phyloP scores from a whole-genome alignment of 1,140 invertebrate genomes.

The Melanaphis sacchari region DNA sequence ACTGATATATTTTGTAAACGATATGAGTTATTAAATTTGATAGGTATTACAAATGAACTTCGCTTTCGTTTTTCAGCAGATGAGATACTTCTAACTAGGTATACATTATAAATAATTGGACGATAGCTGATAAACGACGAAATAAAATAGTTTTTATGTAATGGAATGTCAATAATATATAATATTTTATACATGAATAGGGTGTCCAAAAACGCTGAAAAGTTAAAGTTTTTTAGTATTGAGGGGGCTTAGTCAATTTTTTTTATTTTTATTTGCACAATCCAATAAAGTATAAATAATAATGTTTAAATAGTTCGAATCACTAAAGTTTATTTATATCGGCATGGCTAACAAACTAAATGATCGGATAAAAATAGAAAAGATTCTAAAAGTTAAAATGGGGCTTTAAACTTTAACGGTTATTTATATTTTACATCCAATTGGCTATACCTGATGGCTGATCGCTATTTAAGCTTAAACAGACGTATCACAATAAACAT shows the following conservation, averaged over 20 bases:
- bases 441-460: neutral
- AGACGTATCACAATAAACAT: neutral
- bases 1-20: neutral
- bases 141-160: neutral
- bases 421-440: slow-evolving; percentile 5
- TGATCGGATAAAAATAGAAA: neutral
- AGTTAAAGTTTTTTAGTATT: neutral
- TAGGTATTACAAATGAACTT: neutral
- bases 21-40: neutral
- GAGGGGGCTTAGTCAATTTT: neutral
- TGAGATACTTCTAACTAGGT: neutral
- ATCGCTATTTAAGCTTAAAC: neutral
- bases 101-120: too few species aligned
- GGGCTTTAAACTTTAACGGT: neutral
- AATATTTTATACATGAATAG: neutral
- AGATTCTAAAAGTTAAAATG: neutral
- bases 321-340: neutral
- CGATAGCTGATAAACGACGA: neutral
- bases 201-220: neutral
- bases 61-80: neutral
- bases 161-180: neutral
- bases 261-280: neutral
- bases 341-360: neutral
- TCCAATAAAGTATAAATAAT: neutral
- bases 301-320: neutral